Evolutionary conservation across 30 jellyfish, hydroid and myxozoan genomes (phyloP), one percentile per base, ranked within the genome.

Genomic region (Cassiopea xamachana): DNA sequence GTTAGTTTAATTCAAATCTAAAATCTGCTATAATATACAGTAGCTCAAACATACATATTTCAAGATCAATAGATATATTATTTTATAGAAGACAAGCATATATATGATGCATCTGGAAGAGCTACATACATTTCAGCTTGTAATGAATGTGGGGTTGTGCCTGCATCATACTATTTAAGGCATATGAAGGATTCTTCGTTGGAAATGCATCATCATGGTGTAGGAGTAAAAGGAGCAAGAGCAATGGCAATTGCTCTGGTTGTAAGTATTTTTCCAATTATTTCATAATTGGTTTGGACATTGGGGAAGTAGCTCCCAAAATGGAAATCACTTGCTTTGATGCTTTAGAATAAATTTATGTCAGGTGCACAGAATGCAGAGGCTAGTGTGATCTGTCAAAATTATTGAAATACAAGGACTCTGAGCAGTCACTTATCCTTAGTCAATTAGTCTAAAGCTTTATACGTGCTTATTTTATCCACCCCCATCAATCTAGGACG

Each of bases 131-230:
- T 89, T 46, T 69, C 92, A 43, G 98, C 98, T 49, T 94, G 98
- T 64, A 80, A 18, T 27, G 96, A 86, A 14, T 90, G 94, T 83
- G 98, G 97, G 8, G 99, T 95, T 19, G 80, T 90, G 0, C 99
- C 99, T 17, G 99, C 97, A 5, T 95, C 99, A 0, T 95, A 95
- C 73, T 95, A 62, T 62, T 74, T 95, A 82, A 94, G 98, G 43
- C 94, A 95, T 81, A 95, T 90, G 98, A 88, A 82, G 60, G 90
- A 91, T 27, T 69, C 92, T 18, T 77, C 61, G 46, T 81, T 95
- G 69, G 91, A 91, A 46, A 91, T 95, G 99, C 89, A 92, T 0
- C 99, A 90, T 80, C 98, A 92, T 91, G 99, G 99, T 0, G 92
- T 95, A 43, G 98, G 98, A 15, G 91, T 55, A 16, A 84, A 87